Evolutionary conservation across 2,797 vertebrate species (phyloP).

Genomic region (Bradypodion pumilum): DNA sequence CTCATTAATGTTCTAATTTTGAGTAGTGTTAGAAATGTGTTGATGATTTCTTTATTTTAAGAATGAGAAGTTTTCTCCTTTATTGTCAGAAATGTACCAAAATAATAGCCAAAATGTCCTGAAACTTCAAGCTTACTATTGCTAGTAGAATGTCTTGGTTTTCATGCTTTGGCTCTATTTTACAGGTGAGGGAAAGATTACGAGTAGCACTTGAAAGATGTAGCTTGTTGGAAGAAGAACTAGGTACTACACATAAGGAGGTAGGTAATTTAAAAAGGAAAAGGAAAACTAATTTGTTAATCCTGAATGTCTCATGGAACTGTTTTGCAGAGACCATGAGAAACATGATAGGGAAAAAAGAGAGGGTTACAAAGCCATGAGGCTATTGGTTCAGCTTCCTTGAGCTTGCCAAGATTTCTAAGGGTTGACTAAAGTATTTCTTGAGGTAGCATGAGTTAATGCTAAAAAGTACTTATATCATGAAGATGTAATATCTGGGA

Average conservation of each 20-base stretch:
- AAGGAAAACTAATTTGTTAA: neutral
- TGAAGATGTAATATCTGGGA: neutral
- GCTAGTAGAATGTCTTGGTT: neutral
- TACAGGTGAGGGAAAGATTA: conserved; percentile 91
- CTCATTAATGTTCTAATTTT: neutral
- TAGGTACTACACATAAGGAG: conserved; percentile 93
- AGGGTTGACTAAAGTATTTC: neutral
- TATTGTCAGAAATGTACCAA: neutral
- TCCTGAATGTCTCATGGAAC: neutral
- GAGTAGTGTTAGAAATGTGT: neutral
- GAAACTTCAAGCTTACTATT: neutral
- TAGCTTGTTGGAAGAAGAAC: conserved; percentile 92
- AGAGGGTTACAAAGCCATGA: neutral
- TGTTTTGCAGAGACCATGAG: neutral
- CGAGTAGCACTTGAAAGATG: conserved; percentile 95
- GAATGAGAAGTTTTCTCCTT: neutral
- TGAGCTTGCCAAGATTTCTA: neutral
- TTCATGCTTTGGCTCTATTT: neutral
- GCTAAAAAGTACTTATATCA: neutral
- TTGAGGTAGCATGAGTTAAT: neutral
- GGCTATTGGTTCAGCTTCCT: neutral
- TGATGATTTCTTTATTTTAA: neutral
- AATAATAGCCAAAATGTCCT: neutral
- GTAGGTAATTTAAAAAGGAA: conserved; percentile 69
- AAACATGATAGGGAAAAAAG: neutral